A percentile compares a stretch with the other conserved stretches of the same genome.
Conservation (phyloP, 2,113 vertebrate species). For the Oceanodroma tethys region DNA sequence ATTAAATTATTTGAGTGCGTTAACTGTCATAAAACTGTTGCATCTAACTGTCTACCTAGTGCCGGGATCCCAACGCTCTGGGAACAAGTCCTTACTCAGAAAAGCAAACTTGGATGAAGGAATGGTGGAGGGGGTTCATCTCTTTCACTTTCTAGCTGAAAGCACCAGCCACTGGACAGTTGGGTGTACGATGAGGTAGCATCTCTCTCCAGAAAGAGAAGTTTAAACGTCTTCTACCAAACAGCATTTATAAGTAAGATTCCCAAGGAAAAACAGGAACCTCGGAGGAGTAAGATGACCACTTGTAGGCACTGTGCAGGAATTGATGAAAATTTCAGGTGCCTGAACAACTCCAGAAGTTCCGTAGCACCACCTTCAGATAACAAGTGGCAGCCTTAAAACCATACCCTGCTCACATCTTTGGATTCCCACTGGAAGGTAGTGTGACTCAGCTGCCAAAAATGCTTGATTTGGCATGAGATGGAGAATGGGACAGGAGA, state of each 20-base stretch:
- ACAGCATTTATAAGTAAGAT: background rate
- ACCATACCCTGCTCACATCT: background rate
- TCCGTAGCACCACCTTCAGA: background rate
- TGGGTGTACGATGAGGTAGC: background rate
- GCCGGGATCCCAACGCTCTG: background rate
- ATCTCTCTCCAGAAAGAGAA: background rate
- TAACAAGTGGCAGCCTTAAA: background rate
- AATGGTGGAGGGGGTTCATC: no score
- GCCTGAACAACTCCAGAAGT: background rate
- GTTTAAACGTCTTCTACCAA: background rate
- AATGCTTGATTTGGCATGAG: background rate
- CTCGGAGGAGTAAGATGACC: background rate
- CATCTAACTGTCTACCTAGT: background rate
- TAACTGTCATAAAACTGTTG: background rate
- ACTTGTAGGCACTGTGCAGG: background rate
- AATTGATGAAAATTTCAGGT: background rate
- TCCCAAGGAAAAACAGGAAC: background rate
- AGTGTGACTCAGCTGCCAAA: background rate
- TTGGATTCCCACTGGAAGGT: background rate
- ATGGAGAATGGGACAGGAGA: background rate
- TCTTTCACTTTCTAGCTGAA: background rate
- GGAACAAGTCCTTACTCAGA: background rate
- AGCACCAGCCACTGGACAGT: background rate
- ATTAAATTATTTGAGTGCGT: accelerated
- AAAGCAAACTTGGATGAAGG: background rate